Conservation (phyloP, 2,797 vertebrate genomes). For the Hoplostethus mediterraneus region DNA sequence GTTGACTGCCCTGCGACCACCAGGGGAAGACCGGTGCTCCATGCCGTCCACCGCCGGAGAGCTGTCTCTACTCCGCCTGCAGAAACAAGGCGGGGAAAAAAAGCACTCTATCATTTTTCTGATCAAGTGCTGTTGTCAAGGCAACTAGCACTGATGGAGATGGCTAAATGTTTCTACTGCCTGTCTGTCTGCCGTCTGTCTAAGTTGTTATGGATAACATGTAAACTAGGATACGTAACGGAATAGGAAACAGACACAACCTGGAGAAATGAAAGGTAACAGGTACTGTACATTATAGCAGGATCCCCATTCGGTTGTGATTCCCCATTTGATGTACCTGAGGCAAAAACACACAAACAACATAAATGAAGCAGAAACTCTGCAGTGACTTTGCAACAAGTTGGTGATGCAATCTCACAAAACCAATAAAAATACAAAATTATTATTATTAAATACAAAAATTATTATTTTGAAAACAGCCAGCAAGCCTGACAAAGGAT, state of each 20-base stretch:
- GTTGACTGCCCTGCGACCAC: slow-evolving; percentile 79
- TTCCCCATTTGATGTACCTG: slow-evolving; percentile 80
- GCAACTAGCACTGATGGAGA: background rate
- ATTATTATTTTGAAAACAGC: no score
- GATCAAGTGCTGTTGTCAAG: background rate
- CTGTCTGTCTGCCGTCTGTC: no score
- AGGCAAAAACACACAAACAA: slow-evolving; percentile 19
- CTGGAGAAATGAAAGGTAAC: background rate
- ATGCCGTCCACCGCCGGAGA: slow-evolving; percentile 86
- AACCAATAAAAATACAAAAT: no score
- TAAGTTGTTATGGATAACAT: no score
- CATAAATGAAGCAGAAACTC: background rate
- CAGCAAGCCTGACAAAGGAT: background rate
- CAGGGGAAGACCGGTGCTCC: slow-evolving; percentile 85
- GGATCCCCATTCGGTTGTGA: slow-evolving; percentile 76
- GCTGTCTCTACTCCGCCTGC: slow-evolving; percentile 87
- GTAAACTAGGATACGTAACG: background rate
- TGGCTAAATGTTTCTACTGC: no score
- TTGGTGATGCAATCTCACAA: no score
- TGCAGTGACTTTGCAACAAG: no score
- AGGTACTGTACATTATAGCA: slow-evolving; percentile 64
- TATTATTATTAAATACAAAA: no score
- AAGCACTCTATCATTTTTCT: background rate
- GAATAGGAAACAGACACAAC: background rate
- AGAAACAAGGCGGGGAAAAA: background rate